A percentile compares a stretch with the other conserved stretches of the same genome.
Conservation (phyloP, 2,888 invertebrate genomes). For the Sarcophaga carnaria region DNA sequence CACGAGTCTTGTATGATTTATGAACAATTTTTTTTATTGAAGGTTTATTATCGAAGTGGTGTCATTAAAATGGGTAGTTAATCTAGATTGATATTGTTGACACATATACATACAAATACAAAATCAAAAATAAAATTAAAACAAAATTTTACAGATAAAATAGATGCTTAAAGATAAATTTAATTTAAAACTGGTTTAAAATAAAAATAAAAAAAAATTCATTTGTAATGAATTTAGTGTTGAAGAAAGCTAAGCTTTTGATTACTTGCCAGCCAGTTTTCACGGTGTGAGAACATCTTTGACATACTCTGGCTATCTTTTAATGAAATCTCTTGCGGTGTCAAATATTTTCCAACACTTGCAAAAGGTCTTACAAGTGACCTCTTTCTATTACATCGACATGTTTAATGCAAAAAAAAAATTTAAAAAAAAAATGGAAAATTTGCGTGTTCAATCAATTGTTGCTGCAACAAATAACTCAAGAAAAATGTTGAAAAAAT, state of each 20-base stretch:
- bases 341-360: slow-evolving; percentile 61
- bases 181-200: not conserved
- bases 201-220: not conserved
- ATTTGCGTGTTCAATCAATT: slow-evolving; percentile 68
- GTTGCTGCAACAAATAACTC: slow-evolving; percentile 54
- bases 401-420: slow-evolving; percentile 10
- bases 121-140: not conserved
- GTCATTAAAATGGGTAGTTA: slow-evolving; percentile 49
- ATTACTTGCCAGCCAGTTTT: too few species aligned
- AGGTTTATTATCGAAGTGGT: slow-evolving; percentile 48
- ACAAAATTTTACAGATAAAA: not conserved
- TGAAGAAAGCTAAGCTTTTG: not conserved
- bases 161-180: not conserved
- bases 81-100: slow-evolving; percentile 54
- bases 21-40: slow-evolving; percentile 55
- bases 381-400: slow-evolving; percentile 55
- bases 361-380: slow-evolving; percentile 54
- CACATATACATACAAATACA: not conserved
- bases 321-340: slow-evolving; percentile 62
- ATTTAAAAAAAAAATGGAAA: not conserved
- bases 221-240: not conserved
- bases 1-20: slow-evolving; percentile 54
- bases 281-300: not conserved
- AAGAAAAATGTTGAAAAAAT: slow-evolving; percentile 13
- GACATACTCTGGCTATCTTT: slow-evolving; percentile 48